phyloP scores from a whole-genome alignment of 2,113 vertebrate species.

The Siniperca knerii region DNA sequence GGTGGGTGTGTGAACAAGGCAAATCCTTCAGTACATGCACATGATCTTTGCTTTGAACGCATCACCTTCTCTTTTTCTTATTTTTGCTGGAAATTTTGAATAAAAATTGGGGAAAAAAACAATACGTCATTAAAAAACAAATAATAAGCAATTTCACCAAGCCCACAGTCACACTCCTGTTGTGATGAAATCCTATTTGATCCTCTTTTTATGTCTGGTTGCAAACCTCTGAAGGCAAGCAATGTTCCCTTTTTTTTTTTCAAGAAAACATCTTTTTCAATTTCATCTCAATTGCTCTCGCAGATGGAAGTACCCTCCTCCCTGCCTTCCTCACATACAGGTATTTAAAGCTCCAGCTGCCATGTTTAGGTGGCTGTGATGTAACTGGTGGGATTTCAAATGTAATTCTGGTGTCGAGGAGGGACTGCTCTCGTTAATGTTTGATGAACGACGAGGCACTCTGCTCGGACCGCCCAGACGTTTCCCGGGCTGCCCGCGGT shows the following conservation, averaged over 20 bases:
- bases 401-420: conserved; percentile 71
- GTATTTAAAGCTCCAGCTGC: conserved; percentile 69
- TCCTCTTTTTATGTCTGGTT: neutral
- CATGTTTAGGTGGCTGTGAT: conserved; percentile 61
- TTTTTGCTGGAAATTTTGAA: neutral
- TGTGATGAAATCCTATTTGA: neutral
- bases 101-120: neutral
- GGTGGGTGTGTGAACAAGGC: neutral
- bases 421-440: conserved; percentile 69
- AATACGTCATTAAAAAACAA: neutral
- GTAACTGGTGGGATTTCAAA: conserved; percentile 72
- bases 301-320: conserved; percentile 20
- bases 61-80: neutral
- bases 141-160: neutral
- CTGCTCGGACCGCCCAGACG: conserved; percentile 36
- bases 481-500: conserved; percentile 45
- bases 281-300: conserved; percentile 14
- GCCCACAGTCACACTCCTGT: neutral
- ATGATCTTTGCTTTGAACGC: neutral
- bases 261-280: conserved; percentile 11
- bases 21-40: neutral
- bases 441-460: conserved; percentile 71
- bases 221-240: neutral
- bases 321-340: conserved; percentile 6
- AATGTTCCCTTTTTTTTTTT: conserved; percentile 6